These are phyloP conservation scores for Prosopocoilus inquinatus DNA, from an alignment of 2,888 invertebrate genomes.

Conservation along the genomic window DNA sequence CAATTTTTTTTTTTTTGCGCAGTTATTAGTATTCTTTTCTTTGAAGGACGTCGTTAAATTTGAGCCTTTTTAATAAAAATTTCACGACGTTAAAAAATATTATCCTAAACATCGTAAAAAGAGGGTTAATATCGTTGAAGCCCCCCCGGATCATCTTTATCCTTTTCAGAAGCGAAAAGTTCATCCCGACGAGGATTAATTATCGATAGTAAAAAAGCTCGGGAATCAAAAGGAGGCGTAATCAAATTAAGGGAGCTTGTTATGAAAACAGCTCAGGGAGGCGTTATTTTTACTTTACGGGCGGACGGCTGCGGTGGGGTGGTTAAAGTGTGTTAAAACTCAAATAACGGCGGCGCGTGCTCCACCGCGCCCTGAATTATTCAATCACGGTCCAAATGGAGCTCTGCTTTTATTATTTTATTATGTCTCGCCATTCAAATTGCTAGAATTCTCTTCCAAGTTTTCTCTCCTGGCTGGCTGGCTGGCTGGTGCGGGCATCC, in stretches of 20 bases:
- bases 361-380: slow-evolving; percentile 38
- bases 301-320: slow-evolving; percentile 24
- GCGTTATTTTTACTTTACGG: slow-evolving; percentile 31
- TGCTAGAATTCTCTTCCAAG: slow-evolving; percentile 34
- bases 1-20: too few relatives aligned
- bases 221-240: slow-evolving; percentile 21
- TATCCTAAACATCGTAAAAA: too few relatives aligned
- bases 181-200: slow-evolving; percentile 4
- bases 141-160: too few relatives aligned
- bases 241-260: slow-evolving; percentile 20
- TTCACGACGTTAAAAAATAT: too few relatives aligned
- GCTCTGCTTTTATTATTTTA: slow-evolving; percentile 41
- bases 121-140: too few relatives aligned
- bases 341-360: slow-evolving; percentile 36
- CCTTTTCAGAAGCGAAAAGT: too few relatives aligned
- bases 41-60: too few relatives aligned
- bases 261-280: slow-evolving; percentile 22
- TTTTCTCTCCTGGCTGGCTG: slow-evolving; percentile 24
- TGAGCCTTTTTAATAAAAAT: too few relatives aligned
- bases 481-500: slow-evolving; percentile 1
- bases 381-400: slow-evolving; percentile 37
- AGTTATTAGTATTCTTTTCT: too few relatives aligned
- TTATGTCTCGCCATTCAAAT: slow-evolving; percentile 39
- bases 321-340: slow-evolving; percentile 39
- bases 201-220: slow-evolving; percentile 3